These are phyloP conservation scores for Menidia menidia DNA, from an alignment of 2,797 vertebrate genomes.

Conservation along the genomic window DNA sequence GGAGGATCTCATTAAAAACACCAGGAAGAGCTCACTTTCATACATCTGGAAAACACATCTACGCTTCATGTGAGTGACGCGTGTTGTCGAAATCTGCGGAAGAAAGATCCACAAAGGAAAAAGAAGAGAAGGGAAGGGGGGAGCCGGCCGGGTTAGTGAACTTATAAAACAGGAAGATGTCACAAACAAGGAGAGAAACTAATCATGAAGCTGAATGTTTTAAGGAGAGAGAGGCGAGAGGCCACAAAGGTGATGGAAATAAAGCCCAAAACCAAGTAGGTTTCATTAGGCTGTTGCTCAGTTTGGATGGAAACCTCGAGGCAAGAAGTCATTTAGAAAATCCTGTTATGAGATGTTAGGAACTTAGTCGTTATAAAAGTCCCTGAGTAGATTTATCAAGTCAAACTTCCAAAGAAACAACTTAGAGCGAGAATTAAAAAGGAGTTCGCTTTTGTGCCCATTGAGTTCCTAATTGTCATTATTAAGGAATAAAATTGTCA, in stretches of 20 bases:
- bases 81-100: slow-evolving; percentile 9
- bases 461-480: no score
- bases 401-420: slow-evolving; percentile 16
- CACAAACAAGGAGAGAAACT: slow-evolving; percentile 1
- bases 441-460: neutral
- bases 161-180: slow-evolving; percentile 16
- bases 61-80: slow-evolving; percentile 18
- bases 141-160: slow-evolving; percentile 3
- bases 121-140: slow-evolving; percentile 38
- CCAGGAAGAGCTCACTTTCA: slow-evolving; percentile 62
- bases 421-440: neutral
- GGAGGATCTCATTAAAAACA: slow-evolving; percentile 58
- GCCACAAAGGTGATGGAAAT: slow-evolving; percentile 5
- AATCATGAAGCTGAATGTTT: slow-evolving; percentile 12
- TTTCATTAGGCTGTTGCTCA: slow-evolving; percentile 35
- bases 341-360: slow-evolving; percentile 16
- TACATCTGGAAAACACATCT: slow-evolving; percentile 83
- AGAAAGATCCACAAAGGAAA: slow-evolving; percentile 32
- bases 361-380: slow-evolving; percentile 6
- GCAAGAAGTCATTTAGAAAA: slow-evolving; percentile 14
- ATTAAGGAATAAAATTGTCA: no score
- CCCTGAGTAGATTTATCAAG: slow-evolving; percentile 7
- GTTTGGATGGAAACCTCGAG: slow-evolving; percentile 20
- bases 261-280: slow-evolving; percentile 13
- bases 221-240: neutral